These are phyloP conservation scores for Sebastes hopkinsi DNA, from an alignment of 2,797 vertebrate species.

Conservation along the genomic window DNA sequence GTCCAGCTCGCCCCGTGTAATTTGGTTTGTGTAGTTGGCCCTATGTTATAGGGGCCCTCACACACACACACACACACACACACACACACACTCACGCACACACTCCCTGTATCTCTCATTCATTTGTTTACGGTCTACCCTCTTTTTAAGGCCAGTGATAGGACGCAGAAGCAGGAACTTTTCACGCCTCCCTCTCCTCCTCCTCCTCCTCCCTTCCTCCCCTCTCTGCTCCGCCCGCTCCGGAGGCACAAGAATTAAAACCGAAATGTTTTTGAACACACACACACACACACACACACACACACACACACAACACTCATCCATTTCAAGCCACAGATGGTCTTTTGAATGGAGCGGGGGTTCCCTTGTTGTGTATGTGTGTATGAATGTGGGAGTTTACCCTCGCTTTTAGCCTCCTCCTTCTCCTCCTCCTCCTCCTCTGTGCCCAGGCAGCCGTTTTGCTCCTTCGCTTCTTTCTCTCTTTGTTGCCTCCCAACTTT, in stretches of 20 bases:
- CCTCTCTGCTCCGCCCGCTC: conserved; percentile 63
- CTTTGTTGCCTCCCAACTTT: conserved; percentile 83
- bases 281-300: neutral
- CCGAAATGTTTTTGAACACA: conserved; percentile 66
- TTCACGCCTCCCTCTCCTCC: conserved; percentile 47
- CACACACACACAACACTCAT: conserved; percentile 71
- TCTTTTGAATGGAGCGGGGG: conserved; percentile 82
- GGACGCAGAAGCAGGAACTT: conserved; percentile 65
- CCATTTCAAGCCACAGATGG: conserved; percentile 88
- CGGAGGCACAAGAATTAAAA: conserved; percentile 73
- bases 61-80: conserved; percentile 15
- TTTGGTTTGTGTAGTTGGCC: conserved; percentile 74
- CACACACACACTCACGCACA: neutral
- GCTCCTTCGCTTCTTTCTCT: conserved; percentile 78
- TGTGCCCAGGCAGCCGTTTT: conserved; percentile 80
- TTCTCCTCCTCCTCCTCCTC: conserved; percentile 51
- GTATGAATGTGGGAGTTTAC: conserved; percentile 78
- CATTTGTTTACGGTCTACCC: conserved; percentile 78
- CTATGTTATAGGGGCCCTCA: conserved; percentile 54
- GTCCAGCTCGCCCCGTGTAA: conserved; percentile 81
- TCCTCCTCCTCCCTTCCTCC: conserved; percentile 41
- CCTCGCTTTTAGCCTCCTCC: conserved; percentile 55
- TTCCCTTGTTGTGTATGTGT: conserved; percentile 71
- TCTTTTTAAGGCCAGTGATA: conserved; percentile 66
- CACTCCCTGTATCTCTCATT: conserved; percentile 60